Evolutionary conservation across 1,140 invertebrate species (phyloP).

Genomic region (Aphaenogaster ashmeadi): DNA sequence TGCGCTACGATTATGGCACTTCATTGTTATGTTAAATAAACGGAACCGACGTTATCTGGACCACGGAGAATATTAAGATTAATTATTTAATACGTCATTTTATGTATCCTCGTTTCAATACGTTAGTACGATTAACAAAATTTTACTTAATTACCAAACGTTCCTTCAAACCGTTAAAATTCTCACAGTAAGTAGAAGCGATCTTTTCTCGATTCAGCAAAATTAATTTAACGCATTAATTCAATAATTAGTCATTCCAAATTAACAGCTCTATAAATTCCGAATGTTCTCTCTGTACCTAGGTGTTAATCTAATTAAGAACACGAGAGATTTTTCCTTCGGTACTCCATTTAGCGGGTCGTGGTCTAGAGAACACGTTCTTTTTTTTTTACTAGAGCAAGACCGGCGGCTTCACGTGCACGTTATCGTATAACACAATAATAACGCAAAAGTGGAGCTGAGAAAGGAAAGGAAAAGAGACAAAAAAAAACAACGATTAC

Average conservation of each 20-base stretch:
- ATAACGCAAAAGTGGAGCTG: slow-evolving; percentile 66
- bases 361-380: slow-evolving; percentile 33
- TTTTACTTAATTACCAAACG: neutral
- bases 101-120: neutral
- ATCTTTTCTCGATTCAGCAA: neutral
- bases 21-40: slow-evolving; percentile 10
- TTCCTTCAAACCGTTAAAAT: neutral
- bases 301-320: neutral
- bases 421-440: slow-evolving; percentile 54
- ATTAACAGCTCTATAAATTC: slow-evolving; percentile 1
- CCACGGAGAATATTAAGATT: slow-evolving; percentile 18
- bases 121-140: slow-evolving; percentile 10
- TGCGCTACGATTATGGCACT: slow-evolving; percentile 56
- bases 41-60: slow-evolving; percentile 10
- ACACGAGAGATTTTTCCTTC: neutral
- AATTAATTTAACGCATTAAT: slow-evolving; percentile 26
- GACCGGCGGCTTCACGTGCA: slow-evolving; percentile 43
- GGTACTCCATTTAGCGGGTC: neutral
- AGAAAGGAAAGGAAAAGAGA: slow-evolving; percentile 68
- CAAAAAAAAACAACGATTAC: slow-evolving; percentile 67
- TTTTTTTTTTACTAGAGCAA: slow-evolving; percentile 11
- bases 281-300: neutral
- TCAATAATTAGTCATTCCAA: neutral
- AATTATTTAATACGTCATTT: neutral
- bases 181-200: neutral